phyloP scores from a whole-genome alignment of 2,888 invertebrate genomes.

The Himalopsyche kuldschensis region DNA sequence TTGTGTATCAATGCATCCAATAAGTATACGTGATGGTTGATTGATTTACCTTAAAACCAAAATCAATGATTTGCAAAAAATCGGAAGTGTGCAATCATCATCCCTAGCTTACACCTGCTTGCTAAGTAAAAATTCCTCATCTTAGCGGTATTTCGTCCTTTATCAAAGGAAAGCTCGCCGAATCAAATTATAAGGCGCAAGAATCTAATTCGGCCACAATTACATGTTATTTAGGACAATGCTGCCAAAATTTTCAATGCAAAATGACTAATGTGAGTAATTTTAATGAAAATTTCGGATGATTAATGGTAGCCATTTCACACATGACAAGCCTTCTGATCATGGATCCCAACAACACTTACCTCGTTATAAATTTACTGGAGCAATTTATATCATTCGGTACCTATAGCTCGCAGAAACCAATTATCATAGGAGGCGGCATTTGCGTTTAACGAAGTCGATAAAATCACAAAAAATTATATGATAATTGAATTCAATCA shows the following conservation, averaged over 20 bases:
- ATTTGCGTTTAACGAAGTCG: no score
- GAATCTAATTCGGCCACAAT: neutral
- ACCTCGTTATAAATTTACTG: neutral
- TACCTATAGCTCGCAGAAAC: no score
- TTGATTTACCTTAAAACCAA: slow-evolving; percentile 11
- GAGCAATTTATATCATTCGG: neutral
- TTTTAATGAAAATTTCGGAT: neutral
- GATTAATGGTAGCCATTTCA: neutral
- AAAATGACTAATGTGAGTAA: slow-evolving; percentile 5
- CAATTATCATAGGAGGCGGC: no score
- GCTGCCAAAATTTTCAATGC: slow-evolving; percentile 21
- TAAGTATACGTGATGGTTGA: slow-evolving; percentile 2
- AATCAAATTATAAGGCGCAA: slow-evolving; percentile 1
- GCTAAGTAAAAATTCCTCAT: slow-evolving; percentile 1
- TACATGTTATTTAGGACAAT: neutral
- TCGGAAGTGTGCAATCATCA: slow-evolving; percentile 16
- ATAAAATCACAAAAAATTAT: no score
- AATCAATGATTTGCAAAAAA: slow-evolving; percentile 28
- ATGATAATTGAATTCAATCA: no score
- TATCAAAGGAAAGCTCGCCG: slow-evolving; percentile 1
- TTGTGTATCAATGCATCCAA: no score
- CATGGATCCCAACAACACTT: neutral
- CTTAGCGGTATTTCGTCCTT: slow-evolving; percentile 1
- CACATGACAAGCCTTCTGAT: neutral
- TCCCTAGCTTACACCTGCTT: slow-evolving; percentile 14